These are phyloP conservation scores for Callitettix versicolor DNA, from an alignment of 1,140 invertebrate genomes.

Conservation along the genomic window DNA sequence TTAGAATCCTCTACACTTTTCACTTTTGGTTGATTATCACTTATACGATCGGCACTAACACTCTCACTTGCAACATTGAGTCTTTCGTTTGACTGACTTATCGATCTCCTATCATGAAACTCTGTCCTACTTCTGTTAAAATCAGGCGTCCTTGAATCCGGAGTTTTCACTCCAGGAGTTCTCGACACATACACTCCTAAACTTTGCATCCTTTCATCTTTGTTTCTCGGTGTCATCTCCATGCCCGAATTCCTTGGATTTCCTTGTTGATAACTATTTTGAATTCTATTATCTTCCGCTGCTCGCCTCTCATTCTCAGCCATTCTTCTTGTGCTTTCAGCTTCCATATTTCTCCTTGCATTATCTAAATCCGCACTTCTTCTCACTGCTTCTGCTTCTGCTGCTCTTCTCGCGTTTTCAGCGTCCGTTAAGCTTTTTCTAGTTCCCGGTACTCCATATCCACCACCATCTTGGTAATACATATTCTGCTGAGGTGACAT, in stretches of 20 bases:
- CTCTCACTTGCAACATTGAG: not conserved
- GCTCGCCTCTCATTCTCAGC: no score
- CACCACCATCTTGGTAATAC: conserved; percentile 5
- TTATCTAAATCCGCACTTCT: not conserved
- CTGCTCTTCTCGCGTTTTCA: conserved; percentile 9
- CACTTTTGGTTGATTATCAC: not conserved
- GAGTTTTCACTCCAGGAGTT: conserved; percentile 4
- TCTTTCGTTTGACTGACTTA: conserved; percentile 1
- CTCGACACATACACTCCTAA: conserved; percentile 10
- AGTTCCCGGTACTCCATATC: conserved; percentile 13
- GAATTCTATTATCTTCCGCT: no score
- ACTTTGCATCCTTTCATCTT: conserved; percentile 10
- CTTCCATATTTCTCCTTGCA: no score
- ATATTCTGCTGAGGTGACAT: no score
- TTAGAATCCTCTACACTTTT: not conserved
- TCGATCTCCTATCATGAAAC: not conserved
- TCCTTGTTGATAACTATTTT: no score
- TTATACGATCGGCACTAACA: not conserved
- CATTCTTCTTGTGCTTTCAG: no score
- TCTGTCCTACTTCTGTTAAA: conserved; percentile 5
- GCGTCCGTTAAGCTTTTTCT: conserved; percentile 7
- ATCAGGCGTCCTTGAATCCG: conserved; percentile 7
- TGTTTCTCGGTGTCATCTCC: not conserved
- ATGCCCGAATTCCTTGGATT: no score
- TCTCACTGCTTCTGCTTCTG: not conserved